Evolutionary conservation across 2,888 invertebrate genomes (phyloP).

Genomic region (Ormyrus rosae): DNA sequence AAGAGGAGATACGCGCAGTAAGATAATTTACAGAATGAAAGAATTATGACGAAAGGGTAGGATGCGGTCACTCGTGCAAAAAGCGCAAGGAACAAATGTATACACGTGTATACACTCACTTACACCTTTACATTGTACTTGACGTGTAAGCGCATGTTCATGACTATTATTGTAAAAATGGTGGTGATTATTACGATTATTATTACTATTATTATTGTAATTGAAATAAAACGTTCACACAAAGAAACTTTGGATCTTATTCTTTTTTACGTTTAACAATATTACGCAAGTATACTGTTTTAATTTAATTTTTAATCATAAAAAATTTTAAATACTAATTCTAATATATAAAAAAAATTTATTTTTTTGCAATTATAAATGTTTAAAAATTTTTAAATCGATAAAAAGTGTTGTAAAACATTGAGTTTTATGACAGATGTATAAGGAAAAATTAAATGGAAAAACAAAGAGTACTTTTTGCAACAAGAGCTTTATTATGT

Average conservation of each 20-base stretch:
- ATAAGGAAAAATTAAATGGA: background rate
- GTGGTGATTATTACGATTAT: slow-evolving; percentile 63
- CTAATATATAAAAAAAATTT: background rate
- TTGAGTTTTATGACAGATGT: background rate
- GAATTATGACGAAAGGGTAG: slow-evolving; percentile 20
- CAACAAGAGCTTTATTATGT: no score
- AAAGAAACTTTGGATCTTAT: slow-evolving; percentile 26
- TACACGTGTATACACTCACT: slow-evolving; percentile 43
- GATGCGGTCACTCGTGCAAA: slow-evolving; percentile 33
- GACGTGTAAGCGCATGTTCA: slow-evolving; percentile 61
- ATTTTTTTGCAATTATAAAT: background rate
- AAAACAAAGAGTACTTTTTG: background rate
- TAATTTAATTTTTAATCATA: background rate
- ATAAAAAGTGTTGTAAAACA: background rate
- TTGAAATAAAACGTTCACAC: slow-evolving; percentile 70
- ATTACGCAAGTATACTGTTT: background rate
- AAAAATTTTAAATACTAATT: background rate
- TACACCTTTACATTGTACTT: slow-evolving; percentile 56
- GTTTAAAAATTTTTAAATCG: background rate
- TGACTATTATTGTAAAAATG: slow-evolving; percentile 63
- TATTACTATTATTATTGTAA: slow-evolving; percentile 68
- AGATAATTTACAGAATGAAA: slow-evolving; percentile 41
- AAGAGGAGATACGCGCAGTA: slow-evolving; percentile 25
- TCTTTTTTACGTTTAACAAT: background rate
- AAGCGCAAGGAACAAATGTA: slow-evolving; percentile 43